Percentiles rank a stretch among this genome's conserved stretches.
These are phyloP conservation scores for Colletes collaris DNA, from an alignment of 2,888 invertebrate genomes.

Conservation along the genomic window DNA sequence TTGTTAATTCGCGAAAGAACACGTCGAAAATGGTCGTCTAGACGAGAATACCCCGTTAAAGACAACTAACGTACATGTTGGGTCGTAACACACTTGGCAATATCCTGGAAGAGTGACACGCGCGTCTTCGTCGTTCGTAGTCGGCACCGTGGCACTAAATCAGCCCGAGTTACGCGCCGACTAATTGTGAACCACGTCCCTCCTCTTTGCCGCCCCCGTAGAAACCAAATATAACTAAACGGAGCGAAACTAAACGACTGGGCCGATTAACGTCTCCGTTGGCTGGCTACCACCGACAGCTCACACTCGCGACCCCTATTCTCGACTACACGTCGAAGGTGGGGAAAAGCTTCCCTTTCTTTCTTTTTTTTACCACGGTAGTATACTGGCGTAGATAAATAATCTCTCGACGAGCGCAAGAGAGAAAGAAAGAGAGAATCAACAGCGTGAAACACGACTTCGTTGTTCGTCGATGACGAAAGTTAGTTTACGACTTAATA, in stretches of 20 bases:
- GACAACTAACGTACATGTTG: constrained; percentile 15
- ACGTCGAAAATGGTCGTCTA: too few relatives aligned
- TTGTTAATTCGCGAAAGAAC: neutral
- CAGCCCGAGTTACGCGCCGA: constrained; percentile 81
- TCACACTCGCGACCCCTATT: constrained; percentile 43
- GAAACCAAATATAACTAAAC: constrained; percentile 82
- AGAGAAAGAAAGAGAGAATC: neutral
- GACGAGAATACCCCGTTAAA: neutral
- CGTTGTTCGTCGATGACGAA: constrained; percentile 1
- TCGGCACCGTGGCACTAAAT: constrained; percentile 76
- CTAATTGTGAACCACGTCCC: constrained; percentile 80
- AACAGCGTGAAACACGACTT: constrained; percentile 4
- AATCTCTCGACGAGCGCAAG: neutral
- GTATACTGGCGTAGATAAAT: constrained; percentile 26
- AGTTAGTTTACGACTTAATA: constrained; percentile 4
- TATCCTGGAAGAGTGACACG: constrained; percentile 65
- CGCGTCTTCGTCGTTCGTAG: constrained; percentile 55
- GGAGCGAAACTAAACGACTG: constrained; percentile 78
- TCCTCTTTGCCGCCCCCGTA: constrained; percentile 71
- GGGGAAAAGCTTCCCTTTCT: neutral
- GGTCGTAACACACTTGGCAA: constrained; percentile 45
- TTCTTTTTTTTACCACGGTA: constrained; percentile 13
- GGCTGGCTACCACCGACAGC: constrained; percentile 33
- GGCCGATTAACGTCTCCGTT: constrained; percentile 78
- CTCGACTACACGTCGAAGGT: constrained; percentile 29